These are phyloP conservation scores for Sceloporus tristichus DNA, from an alignment of 2,113 vertebrate species.

Conservation along the genomic window DNA sequence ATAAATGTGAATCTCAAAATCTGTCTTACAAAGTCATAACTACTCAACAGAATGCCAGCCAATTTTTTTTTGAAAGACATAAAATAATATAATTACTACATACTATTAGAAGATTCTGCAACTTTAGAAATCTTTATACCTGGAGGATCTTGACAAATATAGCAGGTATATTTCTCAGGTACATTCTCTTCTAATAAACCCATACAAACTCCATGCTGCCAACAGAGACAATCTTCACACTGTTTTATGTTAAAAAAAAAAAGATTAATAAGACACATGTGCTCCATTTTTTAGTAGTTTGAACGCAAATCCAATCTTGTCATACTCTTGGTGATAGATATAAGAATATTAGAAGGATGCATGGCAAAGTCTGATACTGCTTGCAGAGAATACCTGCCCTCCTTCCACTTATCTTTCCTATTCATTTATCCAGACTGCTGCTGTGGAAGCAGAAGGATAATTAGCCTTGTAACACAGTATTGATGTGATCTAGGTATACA, in stretches of 20 bases:
- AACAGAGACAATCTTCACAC: slow-evolving; percentile 96
- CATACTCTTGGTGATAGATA: not conserved
- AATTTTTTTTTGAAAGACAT: not conserved
- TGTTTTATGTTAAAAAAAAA: slow-evolving; percentile 70
- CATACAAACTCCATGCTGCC: slow-evolving; percentile 99
- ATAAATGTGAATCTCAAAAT: too few relatives aligned
- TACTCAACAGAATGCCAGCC: too few relatives aligned
- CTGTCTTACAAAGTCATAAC: too few relatives aligned
- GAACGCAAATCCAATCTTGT: not conserved
- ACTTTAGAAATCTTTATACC: slow-evolving; percentile 80
- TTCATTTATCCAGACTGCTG: not conserved
- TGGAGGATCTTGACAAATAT: slow-evolving; percentile 93
- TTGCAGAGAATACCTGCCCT: not conserved
- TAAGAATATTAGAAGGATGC: not conserved
- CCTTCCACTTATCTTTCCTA: too few relatives aligned
- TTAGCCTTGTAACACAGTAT: not conserved
- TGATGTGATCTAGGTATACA: not conserved
- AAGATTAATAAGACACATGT: not conserved
- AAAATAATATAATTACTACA: slow-evolving; percentile 40
- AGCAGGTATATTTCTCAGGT: slow-evolving; percentile 94
- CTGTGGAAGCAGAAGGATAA: not conserved
- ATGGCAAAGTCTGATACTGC: not conserved
- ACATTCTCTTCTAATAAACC: slow-evolving; percentile 95
- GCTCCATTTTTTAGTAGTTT: not conserved
- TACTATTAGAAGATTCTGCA: slow-evolving; percentile 46